Percentiles rank a stretch among this genome's conserved stretches.
Evolutionary conservation across 37 sponge, comb jelly and placozoan genomes (phyloP).

Genomic region (Diacarnus erythraeanus): DNA sequence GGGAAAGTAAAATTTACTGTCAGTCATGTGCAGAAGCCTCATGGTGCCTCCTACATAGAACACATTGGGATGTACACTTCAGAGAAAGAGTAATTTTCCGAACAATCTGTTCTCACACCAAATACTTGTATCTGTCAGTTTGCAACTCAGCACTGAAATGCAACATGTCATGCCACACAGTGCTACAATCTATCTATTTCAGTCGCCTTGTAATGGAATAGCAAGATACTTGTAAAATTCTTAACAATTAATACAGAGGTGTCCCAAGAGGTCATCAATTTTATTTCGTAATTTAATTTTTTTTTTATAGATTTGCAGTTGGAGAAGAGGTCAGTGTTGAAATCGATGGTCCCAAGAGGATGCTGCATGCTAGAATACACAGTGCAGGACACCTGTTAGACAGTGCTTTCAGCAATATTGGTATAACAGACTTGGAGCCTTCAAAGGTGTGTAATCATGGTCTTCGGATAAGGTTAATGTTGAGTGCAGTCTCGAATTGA

Average conservation of each 20-base stretch:
- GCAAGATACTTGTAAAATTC: no score
- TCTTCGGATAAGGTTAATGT: no score
- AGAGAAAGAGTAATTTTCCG: conserved; percentile 13
- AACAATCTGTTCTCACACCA: not conserved
- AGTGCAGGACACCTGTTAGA: conserved; percentile 81
- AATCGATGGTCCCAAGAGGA: conserved; percentile 28
- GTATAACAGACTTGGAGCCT: conserved; percentile 48
- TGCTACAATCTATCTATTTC: no score
- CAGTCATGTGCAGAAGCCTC: conserved; percentile 60
- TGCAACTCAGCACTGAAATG: no score
- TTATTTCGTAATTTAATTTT: no score
- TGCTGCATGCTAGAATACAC: conserved; percentile 64
- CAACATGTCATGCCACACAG: no score
- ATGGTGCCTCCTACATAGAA: conserved; percentile 44
- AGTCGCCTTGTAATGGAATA: no score
- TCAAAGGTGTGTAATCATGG: conserved; percentile 45
- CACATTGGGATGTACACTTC: conserved; percentile 51
- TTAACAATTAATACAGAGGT: not conserved
- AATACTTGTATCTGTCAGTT: not conserved
- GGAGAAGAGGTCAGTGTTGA: conserved; percentile 48
- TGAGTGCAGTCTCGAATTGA: no score
- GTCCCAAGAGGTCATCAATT: no score
- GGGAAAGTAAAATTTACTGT: conserved; percentile 45
- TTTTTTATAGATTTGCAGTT: conserved; percentile 35
- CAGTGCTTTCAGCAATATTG: conserved; percentile 54